phyloP scores from a whole-genome alignment of 2,113 vertebrate genomes.

The Onychostoma macrolepis region DNA sequence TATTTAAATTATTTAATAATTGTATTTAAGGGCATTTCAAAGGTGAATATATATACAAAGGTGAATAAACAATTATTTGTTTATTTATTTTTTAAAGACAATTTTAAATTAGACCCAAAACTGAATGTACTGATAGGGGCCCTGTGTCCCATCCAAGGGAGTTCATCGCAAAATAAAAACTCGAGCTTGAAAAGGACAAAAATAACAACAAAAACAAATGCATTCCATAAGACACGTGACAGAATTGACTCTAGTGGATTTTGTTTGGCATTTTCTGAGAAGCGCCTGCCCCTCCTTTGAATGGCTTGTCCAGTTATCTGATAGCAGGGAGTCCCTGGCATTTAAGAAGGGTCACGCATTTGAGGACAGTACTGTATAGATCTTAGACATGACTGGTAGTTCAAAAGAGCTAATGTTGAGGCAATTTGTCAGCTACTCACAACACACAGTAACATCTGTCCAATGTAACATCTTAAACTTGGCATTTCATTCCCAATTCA shows the following conservation, averaged over 20 bases:
- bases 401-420: conserved; percentile 22
- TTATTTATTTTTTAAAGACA: neutral
- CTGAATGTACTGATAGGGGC: too few relatives aligned
- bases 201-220: neutral
- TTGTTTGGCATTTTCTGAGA: neutral
- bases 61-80: neutral
- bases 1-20: too few relatives aligned
- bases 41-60: neutral
- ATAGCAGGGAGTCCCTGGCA: conserved; percentile 28
- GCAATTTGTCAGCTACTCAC: conserved; percentile 32
- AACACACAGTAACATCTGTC: neutral
- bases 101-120: too few relatives aligned
- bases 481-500: conserved; percentile 15
- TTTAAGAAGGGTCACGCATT: conserved; percentile 18
- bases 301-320: neutral
- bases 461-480: conserved; percentile 14
- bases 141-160: neutral
- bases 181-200: neutral
- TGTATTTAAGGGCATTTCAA: too few relatives aligned
- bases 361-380: neutral
- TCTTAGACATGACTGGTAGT: neutral
- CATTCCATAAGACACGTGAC: neutral
- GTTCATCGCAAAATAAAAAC: neutral
- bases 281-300: neutral
- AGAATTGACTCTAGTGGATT: neutral